Base-by-base conservation (phyloP, 2,888 invertebrate species). In the Andrena camellia region DNA sequence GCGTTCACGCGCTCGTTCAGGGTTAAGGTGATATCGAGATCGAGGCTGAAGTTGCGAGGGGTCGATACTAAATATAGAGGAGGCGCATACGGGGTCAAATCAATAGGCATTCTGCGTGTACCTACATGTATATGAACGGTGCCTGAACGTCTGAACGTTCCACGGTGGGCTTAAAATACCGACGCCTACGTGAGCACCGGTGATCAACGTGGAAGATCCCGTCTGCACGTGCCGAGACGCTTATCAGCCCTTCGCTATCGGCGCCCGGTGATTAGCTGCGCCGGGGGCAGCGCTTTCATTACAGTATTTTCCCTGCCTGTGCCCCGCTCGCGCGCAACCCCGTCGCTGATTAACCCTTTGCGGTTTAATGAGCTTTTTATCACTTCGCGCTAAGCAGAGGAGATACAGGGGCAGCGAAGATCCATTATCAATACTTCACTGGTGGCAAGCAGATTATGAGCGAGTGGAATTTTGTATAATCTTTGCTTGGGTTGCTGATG, bases 21-120 rank as follows among this genome's bases (percentile, higher is more conserved):
- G 89, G 89, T 89, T 88, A 87, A 89, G 86, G 84, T 85, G 81
- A 87, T 84, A 79, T 71, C 63, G 74, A 73, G 83, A 72, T 83
- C 78, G 81, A 84, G 86, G 83, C 84, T 90, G 84, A 86, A 84
- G 86, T 86, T 84, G 84, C 84, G 75, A 87, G 89, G 86, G 86
- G 90, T 88, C 87, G 87, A 85, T 85, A 90, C 90, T 92, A 90
- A 92, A 91, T 89, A 90, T 91, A 90, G 89, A 73, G 76, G 64
- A 83, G 80, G 78, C 77, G 84, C 81, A 79, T 78, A 83, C 87
- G 87, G 84, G 88, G 90, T 90, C 90, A 90, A 91, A 92, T 92
- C 91, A 89, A 92, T 91, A 92, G 87, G 85, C 82, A 86, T 84
- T 76, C 83, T 79, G 81, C 78, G 78, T 81, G 77, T 76, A 85